Evolutionary conservation across 2,888 invertebrate genomes (phyloP).

Genomic region (Reticulitermes lucifugus): DNA sequence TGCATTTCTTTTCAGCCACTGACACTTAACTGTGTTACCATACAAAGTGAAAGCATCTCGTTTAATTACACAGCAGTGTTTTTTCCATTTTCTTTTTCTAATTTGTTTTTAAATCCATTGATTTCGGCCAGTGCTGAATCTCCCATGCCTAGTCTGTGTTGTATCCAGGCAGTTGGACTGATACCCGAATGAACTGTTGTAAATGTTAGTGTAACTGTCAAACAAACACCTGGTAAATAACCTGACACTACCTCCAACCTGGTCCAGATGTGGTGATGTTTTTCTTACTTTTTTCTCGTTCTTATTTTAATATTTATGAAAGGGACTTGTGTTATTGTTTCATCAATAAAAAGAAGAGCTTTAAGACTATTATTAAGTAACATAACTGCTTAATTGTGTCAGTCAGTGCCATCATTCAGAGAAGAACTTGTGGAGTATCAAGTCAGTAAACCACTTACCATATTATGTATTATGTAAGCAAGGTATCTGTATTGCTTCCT

Average conservation of each 20-base stretch:
- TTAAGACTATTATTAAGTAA: conserved; percentile 50
- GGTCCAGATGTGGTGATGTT: conserved; percentile 25
- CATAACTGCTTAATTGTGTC: conserved; percentile 37
- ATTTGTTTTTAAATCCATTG: conserved; percentile 29
- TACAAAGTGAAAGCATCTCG: conserved; percentile 14
- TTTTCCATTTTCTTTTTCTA: conserved; percentile 18
- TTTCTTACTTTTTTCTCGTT: neutral
- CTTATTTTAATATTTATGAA: conserved; percentile 29
- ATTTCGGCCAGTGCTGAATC: conserved; percentile 44
- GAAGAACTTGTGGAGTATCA: conserved; percentile 33
- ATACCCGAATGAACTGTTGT: conserved; percentile 24
- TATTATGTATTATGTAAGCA: conserved; percentile 46
- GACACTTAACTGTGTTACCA: neutral
- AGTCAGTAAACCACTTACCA: conserved; percentile 44
- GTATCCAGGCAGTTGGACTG: conserved; percentile 33
- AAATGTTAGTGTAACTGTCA: conserved; percentile 34
- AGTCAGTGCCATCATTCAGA: conserved; percentile 46
- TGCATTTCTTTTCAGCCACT: conserved; percentile 16
- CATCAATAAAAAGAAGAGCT: conserved; percentile 46
- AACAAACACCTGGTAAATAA: conserved; percentile 20
- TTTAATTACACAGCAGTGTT: conserved; percentile 33
- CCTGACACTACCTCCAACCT: conserved; percentile 47
- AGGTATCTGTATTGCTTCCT: conserved; percentile 40
- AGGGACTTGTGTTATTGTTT: conserved; percentile 42
- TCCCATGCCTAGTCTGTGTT: conserved; percentile 45